These are phyloP conservation scores for Muschampia plurimacula DNA, from an alignment of 2,888 invertebrate genomes.

Conservation along the genomic window DNA sequence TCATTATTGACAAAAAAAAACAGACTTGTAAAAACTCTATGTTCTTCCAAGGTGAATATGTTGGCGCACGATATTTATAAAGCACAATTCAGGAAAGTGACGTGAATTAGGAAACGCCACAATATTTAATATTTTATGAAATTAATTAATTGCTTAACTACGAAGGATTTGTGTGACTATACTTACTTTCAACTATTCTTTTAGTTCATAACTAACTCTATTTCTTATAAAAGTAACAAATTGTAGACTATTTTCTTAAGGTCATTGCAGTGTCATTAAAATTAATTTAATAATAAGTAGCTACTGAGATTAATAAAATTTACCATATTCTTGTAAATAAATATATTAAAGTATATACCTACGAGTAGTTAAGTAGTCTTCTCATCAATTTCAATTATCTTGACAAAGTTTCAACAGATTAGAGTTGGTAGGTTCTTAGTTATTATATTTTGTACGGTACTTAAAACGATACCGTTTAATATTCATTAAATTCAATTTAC, in stretches of 20 bases:
- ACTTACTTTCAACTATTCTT: neutral
- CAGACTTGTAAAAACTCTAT: constrained; percentile 70
- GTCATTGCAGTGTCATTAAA: neutral
- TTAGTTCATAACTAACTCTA: neutral
- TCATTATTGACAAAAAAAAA: constrained; percentile 75
- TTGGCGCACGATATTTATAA: constrained; percentile 71
- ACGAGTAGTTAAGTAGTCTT: neutral
- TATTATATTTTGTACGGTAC: constrained; percentile 7
- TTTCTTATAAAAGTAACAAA: neutral
- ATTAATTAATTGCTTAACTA: constrained; percentile 9
- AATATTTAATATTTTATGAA: constrained; percentile 17
- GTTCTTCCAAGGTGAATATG: constrained; percentile 79
- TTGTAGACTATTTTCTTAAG: constrained; percentile 1
- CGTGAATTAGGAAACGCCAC: constrained; percentile 70
- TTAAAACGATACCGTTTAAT: constrained; percentile 3
- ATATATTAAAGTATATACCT: neutral
- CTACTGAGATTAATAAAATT: neutral
- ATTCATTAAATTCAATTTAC: neutral
- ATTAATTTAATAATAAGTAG: neutral
- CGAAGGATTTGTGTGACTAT: neutral
- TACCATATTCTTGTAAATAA: neutral
- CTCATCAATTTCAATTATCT: neutral
- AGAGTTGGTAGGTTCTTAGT: neutral
- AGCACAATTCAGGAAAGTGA: constrained; percentile 75
- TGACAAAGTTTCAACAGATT: neutral